Percentiles rank a stretch among this genome's conserved stretches.
These are phyloP conservation scores for Toxotes lorentzi DNA, from an alignment of 2,797 vertebrate species.

Conservation along the genomic window DNA sequence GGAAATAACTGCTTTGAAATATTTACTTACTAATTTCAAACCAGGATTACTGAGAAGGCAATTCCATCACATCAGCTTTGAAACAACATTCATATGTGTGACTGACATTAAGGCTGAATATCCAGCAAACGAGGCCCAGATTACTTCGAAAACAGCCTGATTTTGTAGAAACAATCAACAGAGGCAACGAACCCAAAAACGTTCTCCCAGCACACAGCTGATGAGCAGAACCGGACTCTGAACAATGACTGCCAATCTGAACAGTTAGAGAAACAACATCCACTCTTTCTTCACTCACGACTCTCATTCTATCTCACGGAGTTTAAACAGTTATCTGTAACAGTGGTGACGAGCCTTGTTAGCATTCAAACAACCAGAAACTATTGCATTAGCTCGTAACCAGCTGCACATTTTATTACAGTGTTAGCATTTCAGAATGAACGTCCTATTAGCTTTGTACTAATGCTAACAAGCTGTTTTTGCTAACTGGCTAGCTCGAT, in stretches of 20 bases:
- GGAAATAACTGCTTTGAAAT: not conserved
- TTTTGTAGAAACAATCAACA: conserved; percentile 29
- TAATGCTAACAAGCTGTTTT: conserved; percentile 1
- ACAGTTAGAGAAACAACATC: not conserved
- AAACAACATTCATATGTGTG: conserved; percentile 61
- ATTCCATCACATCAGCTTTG: conserved; percentile 19
- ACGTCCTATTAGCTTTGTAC: no score
- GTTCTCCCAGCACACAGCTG: not conserved
- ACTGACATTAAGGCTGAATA: conserved; percentile 60
- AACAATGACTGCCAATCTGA: conserved; percentile 20
- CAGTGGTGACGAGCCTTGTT: not conserved
- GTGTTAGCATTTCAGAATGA: conserved; percentile 1
- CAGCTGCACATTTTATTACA: not conserved
- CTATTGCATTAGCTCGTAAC: not conserved
- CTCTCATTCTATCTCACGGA: not conserved
- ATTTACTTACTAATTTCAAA: conserved; percentile 6
- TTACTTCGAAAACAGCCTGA: conserved; percentile 4
- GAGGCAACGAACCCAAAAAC: not conserved
- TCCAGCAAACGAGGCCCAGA: conserved; percentile 38
- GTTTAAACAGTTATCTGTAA: not conserved
- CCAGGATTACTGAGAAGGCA: conserved; percentile 42
- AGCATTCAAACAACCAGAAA: conserved; percentile 19
- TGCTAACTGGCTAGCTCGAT: not conserved
- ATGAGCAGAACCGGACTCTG: not conserved
- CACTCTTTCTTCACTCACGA: conserved; percentile 1